Conservation (phyloP, 2,797 vertebrate species). For the Notoglanidium macrostoma region DNA sequence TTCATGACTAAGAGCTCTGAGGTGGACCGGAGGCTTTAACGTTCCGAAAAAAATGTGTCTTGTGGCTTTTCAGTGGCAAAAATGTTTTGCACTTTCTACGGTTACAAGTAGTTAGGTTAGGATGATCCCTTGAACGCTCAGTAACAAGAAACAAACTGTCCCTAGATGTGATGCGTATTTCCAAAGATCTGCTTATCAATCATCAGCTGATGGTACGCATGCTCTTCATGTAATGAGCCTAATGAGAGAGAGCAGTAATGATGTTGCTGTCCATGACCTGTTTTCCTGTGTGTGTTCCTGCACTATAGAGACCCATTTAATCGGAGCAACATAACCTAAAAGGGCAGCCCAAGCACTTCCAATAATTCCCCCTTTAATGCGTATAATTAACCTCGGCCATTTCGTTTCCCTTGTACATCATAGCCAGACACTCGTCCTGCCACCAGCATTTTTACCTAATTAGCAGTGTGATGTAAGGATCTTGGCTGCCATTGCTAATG, state of each 20-base stretch:
- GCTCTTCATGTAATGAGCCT: background rate
- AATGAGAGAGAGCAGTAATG: background rate
- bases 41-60: slow-evolving; percentile 43
- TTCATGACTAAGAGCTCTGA: slow-evolving; percentile 64
- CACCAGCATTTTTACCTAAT: slow-evolving; percentile 66
- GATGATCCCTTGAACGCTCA: background rate
- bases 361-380: slow-evolving; percentile 64
- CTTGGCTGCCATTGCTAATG: slow-evolving; percentile 64
- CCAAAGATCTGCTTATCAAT: background rate
- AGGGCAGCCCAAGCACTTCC: slow-evolving; percentile 56
- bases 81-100: slow-evolving; percentile 4
- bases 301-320: slow-evolving; percentile 45
- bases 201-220: background rate
- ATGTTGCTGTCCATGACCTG: background rate
- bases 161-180: background rate
- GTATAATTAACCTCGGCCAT: slow-evolving; percentile 66
- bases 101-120: background rate
- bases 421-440: slow-evolving; percentile 57
- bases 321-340: slow-evolving; percentile 48
- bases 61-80: slow-evolving; percentile 48
- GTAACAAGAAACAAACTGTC: slow-evolving; percentile 27
- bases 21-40: slow-evolving; percentile 59
- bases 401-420: slow-evolving; percentile 61
- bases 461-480: slow-evolving; percentile 64
- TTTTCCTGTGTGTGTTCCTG: slow-evolving; percentile 19